Evolutionary conservation across 1,140 invertebrate genomes (phyloP), one percentile per base, ranked within the genome.

Genomic region (Caenorhabditis inopinata): DNA sequence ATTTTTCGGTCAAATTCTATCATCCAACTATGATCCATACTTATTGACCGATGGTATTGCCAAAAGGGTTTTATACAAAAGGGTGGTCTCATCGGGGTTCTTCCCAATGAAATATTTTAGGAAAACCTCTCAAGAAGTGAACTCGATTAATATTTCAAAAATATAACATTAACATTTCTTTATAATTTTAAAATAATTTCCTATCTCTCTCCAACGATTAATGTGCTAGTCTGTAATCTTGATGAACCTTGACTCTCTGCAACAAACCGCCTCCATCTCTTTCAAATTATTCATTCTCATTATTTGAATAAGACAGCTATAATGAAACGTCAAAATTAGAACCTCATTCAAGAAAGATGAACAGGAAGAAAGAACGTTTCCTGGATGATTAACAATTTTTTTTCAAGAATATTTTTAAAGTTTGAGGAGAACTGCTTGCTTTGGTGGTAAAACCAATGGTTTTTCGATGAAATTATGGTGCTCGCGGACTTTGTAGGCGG

Each of bases 21-120:
- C 95, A 3, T 95, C 95, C 81, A 97, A 97, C 90, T 95, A 94
- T 88, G 95, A 97, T 89, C 95, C 95, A 0, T 96, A 97, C 90
- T 88, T 77, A n/a, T 89, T 90, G 29, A 89, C 89, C 62, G 21
- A 68, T 68, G 58, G 48, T 62, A 7, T 5, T 47, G 51, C 7
- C 23, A 51, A 42, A 78, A 78, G 48, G 42, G 35, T 29, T 42
- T 49, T 68, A 18, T 18, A 38, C 58, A 38, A 42, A n/a, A n/a
- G n/a, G n/a, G n/a, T n/a, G n/a, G n/a, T n/a, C n/a, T n/a, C n/a
- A n/a, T n/a, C n/a, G n/a, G n/a, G n/a, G n/a, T n/a, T n/a, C n/a
- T n/a, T n/a, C n/a, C n/a, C n/a, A n/a, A n/a, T n/a, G n/a, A n/a
- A n/a, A n/a, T n/a, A n/a, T n/a, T n/a, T n/a, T n/a, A n/a, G n/a